A percentile compares a stretch with the other conserved stretches of the same genome.
phyloP scores from a whole-genome alignment of 2,113 vertebrate species.

The Charina bottae region DNA sequence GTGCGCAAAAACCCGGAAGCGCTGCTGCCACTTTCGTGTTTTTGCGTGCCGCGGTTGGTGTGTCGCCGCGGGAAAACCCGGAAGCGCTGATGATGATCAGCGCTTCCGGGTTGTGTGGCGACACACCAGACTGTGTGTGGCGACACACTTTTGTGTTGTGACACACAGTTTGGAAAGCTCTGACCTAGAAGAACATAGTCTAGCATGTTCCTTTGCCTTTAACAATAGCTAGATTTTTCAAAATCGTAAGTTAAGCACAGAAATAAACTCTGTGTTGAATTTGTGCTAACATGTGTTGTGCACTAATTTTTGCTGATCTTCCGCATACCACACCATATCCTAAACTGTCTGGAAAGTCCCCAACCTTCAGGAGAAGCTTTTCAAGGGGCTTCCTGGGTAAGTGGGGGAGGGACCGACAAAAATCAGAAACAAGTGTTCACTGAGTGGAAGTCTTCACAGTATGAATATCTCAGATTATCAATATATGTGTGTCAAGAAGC shows the following conservation, averaged over 20 bases:
- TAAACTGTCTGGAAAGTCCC: not conserved
- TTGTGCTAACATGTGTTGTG: not conserved
- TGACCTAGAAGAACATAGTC: not conserved
- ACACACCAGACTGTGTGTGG: too few species aligned
- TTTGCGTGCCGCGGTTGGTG: too few species aligned
- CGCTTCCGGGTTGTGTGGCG: too few species aligned
- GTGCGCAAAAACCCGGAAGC: too few species aligned
- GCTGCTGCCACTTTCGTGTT: too few species aligned
- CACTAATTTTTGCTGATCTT: too few species aligned
- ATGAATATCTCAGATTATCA: not conserved
- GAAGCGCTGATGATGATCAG: too few species aligned
- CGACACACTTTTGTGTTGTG: too few species aligned
- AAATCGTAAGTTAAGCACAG: not conserved
- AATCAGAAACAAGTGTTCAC: not conserved
- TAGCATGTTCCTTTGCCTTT: not conserved
- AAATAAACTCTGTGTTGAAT: not conserved
- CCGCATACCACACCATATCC: not conserved
- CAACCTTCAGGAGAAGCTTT: not conserved
- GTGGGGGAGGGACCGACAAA: not conserved
- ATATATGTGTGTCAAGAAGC: not conserved
- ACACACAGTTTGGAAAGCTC: too few species aligned
- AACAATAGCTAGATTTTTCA: not conserved
- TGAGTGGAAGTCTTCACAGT: not conserved
- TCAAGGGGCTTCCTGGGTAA: not conserved
- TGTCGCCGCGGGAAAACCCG: too few species aligned